These are phyloP conservation scores for Python bivittatus DNA, from an alignment of 2,113 vertebrate species.

Conservation along the genomic window DNA sequence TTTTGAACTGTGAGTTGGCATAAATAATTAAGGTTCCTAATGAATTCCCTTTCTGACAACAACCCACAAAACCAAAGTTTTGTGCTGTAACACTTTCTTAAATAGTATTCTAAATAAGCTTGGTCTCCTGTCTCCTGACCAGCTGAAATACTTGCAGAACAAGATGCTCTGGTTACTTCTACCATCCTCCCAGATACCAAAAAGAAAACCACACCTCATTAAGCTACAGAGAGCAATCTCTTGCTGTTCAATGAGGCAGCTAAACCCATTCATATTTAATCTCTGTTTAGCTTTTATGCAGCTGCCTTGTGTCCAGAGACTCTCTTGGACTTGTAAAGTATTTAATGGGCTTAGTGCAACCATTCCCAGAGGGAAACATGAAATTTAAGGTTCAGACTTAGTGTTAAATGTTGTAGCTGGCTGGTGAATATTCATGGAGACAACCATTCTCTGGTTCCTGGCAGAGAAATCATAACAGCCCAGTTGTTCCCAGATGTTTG, in stretches of 20 bases:
- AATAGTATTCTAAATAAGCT: neutral
- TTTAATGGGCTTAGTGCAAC: neutral
- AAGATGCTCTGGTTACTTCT: neutral
- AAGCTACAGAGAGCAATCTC: neutral
- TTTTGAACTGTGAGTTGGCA: neutral
- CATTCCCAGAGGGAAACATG: neutral
- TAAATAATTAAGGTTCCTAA: neutral
- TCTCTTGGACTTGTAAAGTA: conserved; percentile 14
- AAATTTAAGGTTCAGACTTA: neutral
- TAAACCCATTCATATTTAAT: conserved; percentile 26
- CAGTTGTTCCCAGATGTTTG: too few species aligned
- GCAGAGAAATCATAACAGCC: neutral
- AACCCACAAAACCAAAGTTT: neutral
- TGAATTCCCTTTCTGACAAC: neutral
- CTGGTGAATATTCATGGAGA: neutral
- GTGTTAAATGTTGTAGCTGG: neutral
- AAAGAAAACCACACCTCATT: neutral
- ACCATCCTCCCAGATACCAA: neutral
- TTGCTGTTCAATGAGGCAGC: neutral
- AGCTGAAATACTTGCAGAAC: neutral
- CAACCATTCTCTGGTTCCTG: neutral
- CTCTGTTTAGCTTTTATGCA: neutral
- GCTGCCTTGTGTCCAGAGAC: neutral
- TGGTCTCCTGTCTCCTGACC: neutral
- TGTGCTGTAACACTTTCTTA: neutral